Percentiles rank a stretch among this genome's conserved stretches.
Evolutionary conservation across 2,797 vertebrate species (phyloP).

Genomic region (Malurus leucopterus): DNA sequence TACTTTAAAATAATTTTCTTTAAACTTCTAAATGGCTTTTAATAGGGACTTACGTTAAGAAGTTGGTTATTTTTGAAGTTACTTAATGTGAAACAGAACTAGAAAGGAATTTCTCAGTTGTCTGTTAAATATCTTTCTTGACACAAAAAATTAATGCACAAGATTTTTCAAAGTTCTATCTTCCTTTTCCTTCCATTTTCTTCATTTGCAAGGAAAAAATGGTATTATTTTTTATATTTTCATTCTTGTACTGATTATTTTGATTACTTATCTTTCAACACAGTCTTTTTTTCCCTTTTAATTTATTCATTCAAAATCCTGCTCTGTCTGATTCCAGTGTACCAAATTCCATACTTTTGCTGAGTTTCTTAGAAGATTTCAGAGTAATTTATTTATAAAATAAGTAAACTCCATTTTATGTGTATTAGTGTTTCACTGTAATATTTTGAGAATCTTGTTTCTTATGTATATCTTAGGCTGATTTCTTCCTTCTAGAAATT

Average conservation of each 20-base stretch:
- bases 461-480: not conserved
- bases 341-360: not conserved
- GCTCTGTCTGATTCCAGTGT: not conserved
- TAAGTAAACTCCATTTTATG: not conserved
- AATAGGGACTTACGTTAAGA: not conserved
- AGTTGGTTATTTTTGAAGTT: not conserved
- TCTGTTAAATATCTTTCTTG: not conserved
- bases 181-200: not conserved
- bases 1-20: not conserved
- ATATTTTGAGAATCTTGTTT: not conserved
- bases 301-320: not conserved
- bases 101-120: not conserved
- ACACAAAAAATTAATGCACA: not conserved
- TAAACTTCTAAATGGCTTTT: not conserved
- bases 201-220: not conserved
- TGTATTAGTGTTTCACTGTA: not conserved
- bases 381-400: not conserved
- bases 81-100: not conserved
- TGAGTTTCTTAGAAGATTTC: not conserved
- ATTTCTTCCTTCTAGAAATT: not conserved
- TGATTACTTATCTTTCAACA: not conserved
- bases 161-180: not conserved
- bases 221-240: not conserved
- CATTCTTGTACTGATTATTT: not conserved
- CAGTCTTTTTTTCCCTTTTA: not conserved